These are phyloP conservation scores for Thymelicus acteon DNA, from an alignment of 2,888 invertebrate genomes.

Conservation along the genomic window DNA sequence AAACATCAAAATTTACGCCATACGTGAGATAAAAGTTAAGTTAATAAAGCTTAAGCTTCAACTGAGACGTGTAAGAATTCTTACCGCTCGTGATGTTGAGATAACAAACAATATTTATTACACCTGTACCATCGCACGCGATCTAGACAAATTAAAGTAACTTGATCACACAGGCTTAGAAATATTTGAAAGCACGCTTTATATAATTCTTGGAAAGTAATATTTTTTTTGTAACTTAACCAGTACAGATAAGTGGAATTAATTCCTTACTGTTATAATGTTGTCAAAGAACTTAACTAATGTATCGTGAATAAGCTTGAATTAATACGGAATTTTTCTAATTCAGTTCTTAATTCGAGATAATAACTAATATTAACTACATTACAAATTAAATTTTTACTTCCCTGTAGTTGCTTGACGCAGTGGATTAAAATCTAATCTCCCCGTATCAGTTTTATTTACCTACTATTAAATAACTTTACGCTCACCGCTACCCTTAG, in stretches of 20 bases:
- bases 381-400: too few species aligned
- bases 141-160: conserved; percentile 83
- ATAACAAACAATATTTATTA: conserved; percentile 81
- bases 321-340: not conserved
- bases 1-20: conserved; percentile 44
- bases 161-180: conserved; percentile 62
- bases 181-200: conserved; percentile 52
- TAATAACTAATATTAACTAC: too few species aligned
- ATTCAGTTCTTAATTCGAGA: too few species aligned
- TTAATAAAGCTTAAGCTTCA: conserved; percentile 67
- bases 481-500: conserved; percentile 47
- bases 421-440: not conserved
- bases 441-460: not conserved
- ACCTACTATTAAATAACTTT: conserved; percentile 12
- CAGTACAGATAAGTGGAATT: not conserved
- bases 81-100: conserved; percentile 73
- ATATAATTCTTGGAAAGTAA: conserved; percentile 57
- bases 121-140: conserved; percentile 71
- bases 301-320: not conserved
- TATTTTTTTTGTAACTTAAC: conserved; percentile 9
- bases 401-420: not conserved
- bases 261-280: not conserved
- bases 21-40: conserved; percentile 54
- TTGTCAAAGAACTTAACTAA: not conserved
- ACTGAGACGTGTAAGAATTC: conserved; percentile 81